Percentiles rank a stretch among this genome's conserved stretches.
phyloP scores from a whole-genome alignment of 1,140 invertebrate species.

The Polypedilum pembai region DNA sequence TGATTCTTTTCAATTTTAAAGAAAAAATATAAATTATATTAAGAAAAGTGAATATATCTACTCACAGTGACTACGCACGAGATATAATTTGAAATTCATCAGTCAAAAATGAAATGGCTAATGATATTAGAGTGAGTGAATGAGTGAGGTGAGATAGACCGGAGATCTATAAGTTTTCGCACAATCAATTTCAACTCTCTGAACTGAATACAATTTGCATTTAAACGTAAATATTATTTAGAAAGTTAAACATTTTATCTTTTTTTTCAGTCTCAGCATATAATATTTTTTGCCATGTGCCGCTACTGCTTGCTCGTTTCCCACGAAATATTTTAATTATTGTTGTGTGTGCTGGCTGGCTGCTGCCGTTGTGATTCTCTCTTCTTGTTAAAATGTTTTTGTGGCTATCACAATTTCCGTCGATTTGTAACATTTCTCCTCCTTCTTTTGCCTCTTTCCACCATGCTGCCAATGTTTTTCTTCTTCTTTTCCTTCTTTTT shows the following conservation, averaged over 20 bases:
- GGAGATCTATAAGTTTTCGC: background rate
- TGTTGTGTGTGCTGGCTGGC: constrained; percentile 8
- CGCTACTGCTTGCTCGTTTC: background rate
- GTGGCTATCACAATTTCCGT: constrained; percentile 15
- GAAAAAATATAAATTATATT: constrained; percentile 6
- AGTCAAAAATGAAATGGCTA: background rate
- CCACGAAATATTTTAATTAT: constrained; percentile 18
- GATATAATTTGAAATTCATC: constrained; percentile 3
- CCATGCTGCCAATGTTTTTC: background rate
- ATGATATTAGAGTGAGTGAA: background rate
- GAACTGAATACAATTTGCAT: constrained; percentile 18
- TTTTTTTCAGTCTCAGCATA: background rate
- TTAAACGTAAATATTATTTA: constrained; percentile 20
- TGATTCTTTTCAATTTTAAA: constrained; percentile 4
- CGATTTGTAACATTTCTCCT: constrained; percentile 11
- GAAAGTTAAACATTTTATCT: constrained; percentile 7
- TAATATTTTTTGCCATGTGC: background rate
- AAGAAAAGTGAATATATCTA: no score
- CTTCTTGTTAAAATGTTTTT: background rate
- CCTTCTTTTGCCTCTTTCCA: background rate
- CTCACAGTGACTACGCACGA: background rate
- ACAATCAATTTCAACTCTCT: constrained; percentile 5
- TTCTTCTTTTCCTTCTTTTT: background rate
- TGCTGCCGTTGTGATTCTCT: background rate
- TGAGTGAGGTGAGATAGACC: background rate